A percentile compares a stretch with the other conserved stretches of the same genome.
Evolutionary conservation across 1,140 invertebrate species (phyloP).

Genomic region (Nylanderia fulva): DNA sequence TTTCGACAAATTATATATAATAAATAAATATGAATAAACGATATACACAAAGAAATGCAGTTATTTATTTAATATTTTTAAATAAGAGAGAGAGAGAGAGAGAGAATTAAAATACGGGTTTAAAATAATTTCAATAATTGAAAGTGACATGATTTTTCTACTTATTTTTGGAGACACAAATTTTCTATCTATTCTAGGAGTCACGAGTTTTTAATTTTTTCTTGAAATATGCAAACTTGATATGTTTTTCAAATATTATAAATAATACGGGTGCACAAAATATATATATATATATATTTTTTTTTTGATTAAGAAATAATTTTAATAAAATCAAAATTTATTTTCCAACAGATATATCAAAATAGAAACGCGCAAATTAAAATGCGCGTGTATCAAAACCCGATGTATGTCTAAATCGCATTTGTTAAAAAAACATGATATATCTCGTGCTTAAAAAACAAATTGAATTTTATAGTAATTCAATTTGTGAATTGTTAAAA

Average conservation of each 20-base stretch:
- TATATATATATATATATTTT: too few relatives aligned
- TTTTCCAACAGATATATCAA: background rate
- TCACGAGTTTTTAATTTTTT: background rate
- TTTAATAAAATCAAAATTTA: background rate
- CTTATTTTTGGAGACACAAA: background rate
- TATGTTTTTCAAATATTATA: background rate
- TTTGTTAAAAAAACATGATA: background rate
- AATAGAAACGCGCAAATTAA: background rate
- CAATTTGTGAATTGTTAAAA: background rate
- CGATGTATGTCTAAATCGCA: background rate
- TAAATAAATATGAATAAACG: conserved; percentile 28
- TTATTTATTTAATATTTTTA: conserved; percentile 59
- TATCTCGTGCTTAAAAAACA: background rate
- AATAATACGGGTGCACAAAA: background rate
- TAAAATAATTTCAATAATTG: conserved; percentile 35
- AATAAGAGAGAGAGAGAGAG: too few relatives aligned
- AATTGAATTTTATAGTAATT: conserved; percentile 25
- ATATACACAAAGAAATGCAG: conserved; percentile 9
- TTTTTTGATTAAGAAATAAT: background rate
- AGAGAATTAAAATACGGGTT: conserved; percentile 51
- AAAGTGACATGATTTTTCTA: background rate
- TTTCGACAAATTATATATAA: background rate
- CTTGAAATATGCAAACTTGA: background rate
- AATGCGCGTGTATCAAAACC: conserved; percentile 9
- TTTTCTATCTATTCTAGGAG: background rate